Evolutionary conservation across 1,140 invertebrate species (phyloP).

Genomic region (Cataglyphis hispanica): DNA sequence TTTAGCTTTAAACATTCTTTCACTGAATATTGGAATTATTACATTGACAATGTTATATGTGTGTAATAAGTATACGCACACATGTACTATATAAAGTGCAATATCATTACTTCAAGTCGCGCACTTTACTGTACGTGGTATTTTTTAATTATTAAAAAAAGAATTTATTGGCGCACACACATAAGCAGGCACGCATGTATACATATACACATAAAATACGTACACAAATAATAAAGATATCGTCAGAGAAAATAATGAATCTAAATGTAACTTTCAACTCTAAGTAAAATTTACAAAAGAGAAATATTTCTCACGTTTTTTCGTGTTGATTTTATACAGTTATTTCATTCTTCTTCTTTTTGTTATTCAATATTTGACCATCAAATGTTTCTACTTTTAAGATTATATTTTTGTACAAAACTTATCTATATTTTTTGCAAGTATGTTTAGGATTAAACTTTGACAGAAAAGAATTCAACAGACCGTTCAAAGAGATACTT

Average conservation of each 20-base stretch:
- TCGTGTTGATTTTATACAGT: not conserved
- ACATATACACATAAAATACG: not conserved
- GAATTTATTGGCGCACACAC: slow-evolving; percentile 42
- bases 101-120: slow-evolving; percentile 6
- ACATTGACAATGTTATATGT: not conserved
- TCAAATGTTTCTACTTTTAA: not conserved
- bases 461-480: slow-evolving; percentile 10
- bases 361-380: not conserved
- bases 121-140: slow-evolving; percentile 49
- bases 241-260: not conserved
- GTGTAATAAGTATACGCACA: not conserved
- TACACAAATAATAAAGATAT: too few species aligned
- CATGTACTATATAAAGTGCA: not conserved
- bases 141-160: slow-evolving; percentile 40
- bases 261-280: not conserved
- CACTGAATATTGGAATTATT: not conserved
- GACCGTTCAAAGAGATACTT: slow-evolving; percentile 25
- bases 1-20: not conserved
- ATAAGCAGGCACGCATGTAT: too few species aligned
- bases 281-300: not conserved
- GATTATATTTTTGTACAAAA: slow-evolving; percentile 27
- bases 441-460: slow-evolving; percentile 13
- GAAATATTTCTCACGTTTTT: not conserved
- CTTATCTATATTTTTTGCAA: not conserved
- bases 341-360: not conserved